These are phyloP conservation scores for Watsonalla cultraria DNA, from an alignment of 2,888 invertebrate genomes.

Conservation along the genomic window DNA sequence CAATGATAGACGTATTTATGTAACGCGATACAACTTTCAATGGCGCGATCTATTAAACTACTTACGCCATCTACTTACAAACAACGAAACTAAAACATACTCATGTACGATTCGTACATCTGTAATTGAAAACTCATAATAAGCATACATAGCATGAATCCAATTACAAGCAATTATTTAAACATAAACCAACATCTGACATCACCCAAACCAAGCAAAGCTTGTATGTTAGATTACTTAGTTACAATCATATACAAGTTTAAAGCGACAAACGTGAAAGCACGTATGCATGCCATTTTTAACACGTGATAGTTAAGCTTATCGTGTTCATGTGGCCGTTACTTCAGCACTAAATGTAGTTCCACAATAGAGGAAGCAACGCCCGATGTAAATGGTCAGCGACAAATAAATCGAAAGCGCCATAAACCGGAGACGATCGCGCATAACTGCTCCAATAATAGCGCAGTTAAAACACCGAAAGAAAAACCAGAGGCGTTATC, in stretches of 20 bases:
- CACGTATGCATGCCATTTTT: neutral
- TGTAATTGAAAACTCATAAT: too few relatives aligned
- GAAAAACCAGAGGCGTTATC: slow-evolving; percentile 55
- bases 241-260: neutral
- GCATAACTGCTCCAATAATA: slow-evolving; percentile 50
- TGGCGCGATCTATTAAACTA: too few relatives aligned
- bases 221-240: neutral
- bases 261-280: neutral
- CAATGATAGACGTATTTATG: too few relatives aligned
- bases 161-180: too few relatives aligned
- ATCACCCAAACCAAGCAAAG: neutral
- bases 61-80: too few relatives aligned
- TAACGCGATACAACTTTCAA: too few relatives aligned
- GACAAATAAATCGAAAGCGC: slow-evolving; percentile 38
- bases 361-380: slow-evolving; percentile 12
- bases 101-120: too few relatives aligned
- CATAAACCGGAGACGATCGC: slow-evolving; percentile 45
- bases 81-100: too few relatives aligned
- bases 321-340: slow-evolving; percentile 14
- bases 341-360: slow-evolving; percentile 16
- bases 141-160: too few relatives aligned
- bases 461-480: slow-evolving; percentile 46
- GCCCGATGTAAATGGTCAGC: slow-evolving; percentile 29
- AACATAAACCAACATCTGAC: slow-evolving; percentile 4
- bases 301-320: slow-evolving; percentile 5